Evolutionary conservation across 1,140 invertebrate genomes (phyloP).

Genomic region (Potamilus streckersoni): DNA sequence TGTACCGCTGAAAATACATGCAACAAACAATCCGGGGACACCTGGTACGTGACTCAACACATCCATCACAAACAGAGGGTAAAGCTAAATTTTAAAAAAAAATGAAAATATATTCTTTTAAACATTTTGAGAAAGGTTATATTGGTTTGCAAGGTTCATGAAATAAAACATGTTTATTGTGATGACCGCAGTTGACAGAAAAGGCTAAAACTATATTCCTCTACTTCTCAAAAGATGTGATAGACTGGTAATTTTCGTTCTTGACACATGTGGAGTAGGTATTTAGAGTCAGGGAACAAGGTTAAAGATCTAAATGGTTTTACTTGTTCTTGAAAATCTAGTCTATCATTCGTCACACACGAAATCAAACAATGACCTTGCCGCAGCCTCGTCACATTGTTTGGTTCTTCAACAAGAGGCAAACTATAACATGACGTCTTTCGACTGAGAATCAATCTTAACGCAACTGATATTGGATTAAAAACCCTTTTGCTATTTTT

Average conservation of each 20-base stretch:
- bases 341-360: not conserved
- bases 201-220: not conserved
- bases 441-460: too few species aligned
- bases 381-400: too few species aligned
- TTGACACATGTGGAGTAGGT: too few species aligned
- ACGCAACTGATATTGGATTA: too few species aligned
- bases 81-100: conserved; percentile 71
- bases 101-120: not conserved
- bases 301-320: too few species aligned
- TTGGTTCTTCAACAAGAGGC: too few species aligned
- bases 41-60: conserved; percentile 79
- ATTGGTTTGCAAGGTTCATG: not conserved
- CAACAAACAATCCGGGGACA: conserved; percentile 88
- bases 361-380: not conserved
- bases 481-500: too few species aligned
- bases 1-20: conserved; percentile 86
- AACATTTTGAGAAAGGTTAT: not conserved
- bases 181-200: not conserved
- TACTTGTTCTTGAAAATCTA: not conserved
- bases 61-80: conserved; percentile 86
- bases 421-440: too few species aligned
- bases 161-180: not conserved
- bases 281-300: too few species aligned
- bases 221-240: too few species aligned
- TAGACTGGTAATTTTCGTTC: too few species aligned